A percentile compares a stretch with the other conserved stretches of the same genome.
These are phyloP conservation scores for Cancer borealis DNA, from an alignment of 2,888 invertebrate genomes.

Conservation along the genomic window DNA sequence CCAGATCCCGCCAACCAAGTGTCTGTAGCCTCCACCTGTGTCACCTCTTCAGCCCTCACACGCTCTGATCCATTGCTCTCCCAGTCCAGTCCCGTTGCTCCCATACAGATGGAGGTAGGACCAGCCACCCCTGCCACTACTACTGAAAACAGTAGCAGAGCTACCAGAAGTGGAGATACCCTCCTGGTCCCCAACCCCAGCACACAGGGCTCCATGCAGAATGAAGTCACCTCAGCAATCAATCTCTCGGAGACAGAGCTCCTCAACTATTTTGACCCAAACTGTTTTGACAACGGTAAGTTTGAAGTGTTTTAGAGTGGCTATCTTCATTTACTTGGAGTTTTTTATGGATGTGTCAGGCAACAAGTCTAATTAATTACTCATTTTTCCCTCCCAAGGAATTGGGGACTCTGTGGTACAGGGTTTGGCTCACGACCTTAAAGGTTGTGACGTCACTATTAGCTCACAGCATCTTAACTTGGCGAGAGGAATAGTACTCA, in stretches of 20 bases:
- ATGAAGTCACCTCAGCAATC: slow-evolving; percentile 72
- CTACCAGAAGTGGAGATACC: slow-evolving; percentile 31
- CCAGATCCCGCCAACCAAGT: background rate
- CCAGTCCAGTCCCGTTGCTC: slow-evolving; percentile 67
- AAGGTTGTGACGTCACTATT: too few relatives aligned
- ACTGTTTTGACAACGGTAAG: slow-evolving; percentile 74
- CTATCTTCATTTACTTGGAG: background rate
- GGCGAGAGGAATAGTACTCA: too few relatives aligned
- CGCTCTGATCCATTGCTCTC: slow-evolving; percentile 68
- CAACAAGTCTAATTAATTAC: background rate
- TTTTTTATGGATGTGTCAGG: background rate
- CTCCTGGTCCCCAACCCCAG: slow-evolving; percentile 48
- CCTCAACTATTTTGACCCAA: slow-evolving; percentile 71
- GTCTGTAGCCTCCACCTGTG: slow-evolving; percentile 26
- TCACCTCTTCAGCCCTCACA: slow-evolving; percentile 63
- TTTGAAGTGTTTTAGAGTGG: background rate
- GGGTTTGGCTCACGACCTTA: too few relatives aligned
- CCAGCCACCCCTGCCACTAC: slow-evolving; percentile 14
- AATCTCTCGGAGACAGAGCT: slow-evolving; percentile 71
- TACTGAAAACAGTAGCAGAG: background rate
- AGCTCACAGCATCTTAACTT: too few relatives aligned
- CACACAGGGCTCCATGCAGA: slow-evolving; percentile 70
- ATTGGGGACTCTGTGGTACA: background rate
- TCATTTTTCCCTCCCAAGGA: background rate
- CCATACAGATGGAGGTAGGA: slow-evolving; percentile 58